A percentile compares a stretch with the other conserved stretches of the same genome.
These are phyloP conservation scores for Zingel zingel DNA, from an alignment of 2,113 vertebrate species.

Conservation along the genomic window DNA sequence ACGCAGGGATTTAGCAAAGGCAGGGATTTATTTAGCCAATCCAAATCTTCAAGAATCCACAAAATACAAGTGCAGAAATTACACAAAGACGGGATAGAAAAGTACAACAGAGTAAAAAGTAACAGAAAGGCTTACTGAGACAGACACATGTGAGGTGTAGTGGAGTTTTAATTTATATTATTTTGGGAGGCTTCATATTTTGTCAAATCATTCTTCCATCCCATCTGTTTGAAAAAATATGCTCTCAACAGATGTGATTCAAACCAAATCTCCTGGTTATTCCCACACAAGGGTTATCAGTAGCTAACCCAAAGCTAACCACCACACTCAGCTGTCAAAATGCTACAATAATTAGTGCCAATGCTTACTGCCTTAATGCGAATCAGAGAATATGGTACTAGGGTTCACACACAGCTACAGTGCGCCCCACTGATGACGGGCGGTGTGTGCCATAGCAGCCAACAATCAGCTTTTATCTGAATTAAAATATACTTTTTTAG, in stretches of 20 bases:
- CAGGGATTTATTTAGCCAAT: conserved; percentile 74
- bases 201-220: conserved; percentile 57
- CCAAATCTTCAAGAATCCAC: conserved; percentile 46
- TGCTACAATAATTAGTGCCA: conserved; percentile 89
- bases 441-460: conserved; percentile 83
- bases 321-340: conserved; percentile 72
- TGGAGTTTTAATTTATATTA: conserved; percentile 46
- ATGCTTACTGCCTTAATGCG: conserved; percentile 96
- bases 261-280: conserved; percentile 66
- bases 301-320: conserved; percentile 73
- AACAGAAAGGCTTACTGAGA: conserved; percentile 46
- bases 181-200: conserved; percentile 63
- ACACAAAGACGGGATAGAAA: conserved; percentile 33
- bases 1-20: conserved; percentile 71
- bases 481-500: conserved; percentile 80
- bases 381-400: conserved; percentile 86
- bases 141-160: conserved; percentile 62
- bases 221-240: conserved; percentile 78
- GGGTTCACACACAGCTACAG: conserved; percentile 79
- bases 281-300: conserved; percentile 66
- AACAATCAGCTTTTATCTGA: conserved; percentile 85
- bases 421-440: conserved; percentile 72
- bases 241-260: conserved; percentile 69
- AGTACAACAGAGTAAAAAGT: conserved; percentile 54
- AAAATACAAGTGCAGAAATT: conserved; percentile 34